These are phyloP conservation scores for Rachycentron canadum DNA, from an alignment of 2,797 vertebrate species.

Conservation along the genomic window DNA sequence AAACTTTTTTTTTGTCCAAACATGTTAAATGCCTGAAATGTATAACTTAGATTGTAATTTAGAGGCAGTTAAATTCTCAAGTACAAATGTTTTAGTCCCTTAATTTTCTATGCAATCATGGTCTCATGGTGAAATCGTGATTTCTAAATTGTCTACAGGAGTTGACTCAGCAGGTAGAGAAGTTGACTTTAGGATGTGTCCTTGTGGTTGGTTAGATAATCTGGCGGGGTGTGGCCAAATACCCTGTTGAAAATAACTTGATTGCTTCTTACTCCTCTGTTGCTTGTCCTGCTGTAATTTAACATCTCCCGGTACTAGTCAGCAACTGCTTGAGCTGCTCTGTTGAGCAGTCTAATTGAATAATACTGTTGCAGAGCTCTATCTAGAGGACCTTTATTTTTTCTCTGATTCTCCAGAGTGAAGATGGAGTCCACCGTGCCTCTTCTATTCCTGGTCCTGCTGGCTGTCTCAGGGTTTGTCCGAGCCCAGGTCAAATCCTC, in stretches of 20 bases:
- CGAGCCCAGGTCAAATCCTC: constrained; percentile 64
- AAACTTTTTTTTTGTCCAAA: constrained; percentile 1
- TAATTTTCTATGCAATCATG: background rate
- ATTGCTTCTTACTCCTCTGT: constrained; percentile 31
- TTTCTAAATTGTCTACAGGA: background rate
- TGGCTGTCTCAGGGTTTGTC: constrained; percentile 60
- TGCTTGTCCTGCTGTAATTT: constrained; percentile 33
- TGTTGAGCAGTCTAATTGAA: background rate
- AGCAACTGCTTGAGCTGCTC: constrained; percentile 24
- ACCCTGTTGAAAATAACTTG: constrained; percentile 34
- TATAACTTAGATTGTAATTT: constrained; percentile 4
- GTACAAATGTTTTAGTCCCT: background rate
- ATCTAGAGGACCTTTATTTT: constrained; percentile 11
- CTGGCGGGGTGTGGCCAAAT: constrained; percentile 66
- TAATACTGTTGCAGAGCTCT: background rate
- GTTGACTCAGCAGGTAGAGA: constrained; percentile 57
- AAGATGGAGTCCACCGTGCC: constrained; percentile 69
- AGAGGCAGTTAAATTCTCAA: background rate
- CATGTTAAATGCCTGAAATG: background rate
- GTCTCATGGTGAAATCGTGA: constrained; percentile 20
- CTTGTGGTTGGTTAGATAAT: constrained; percentile 49
- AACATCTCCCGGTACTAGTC: constrained; percentile 30
- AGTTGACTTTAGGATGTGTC: constrained; percentile 27
- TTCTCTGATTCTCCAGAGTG: constrained; percentile 57
- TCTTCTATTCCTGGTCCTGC: constrained; percentile 62